Conservation (phyloP, 2,888 invertebrate genomes). For the Synanthedon formicaeformis region DNA sequence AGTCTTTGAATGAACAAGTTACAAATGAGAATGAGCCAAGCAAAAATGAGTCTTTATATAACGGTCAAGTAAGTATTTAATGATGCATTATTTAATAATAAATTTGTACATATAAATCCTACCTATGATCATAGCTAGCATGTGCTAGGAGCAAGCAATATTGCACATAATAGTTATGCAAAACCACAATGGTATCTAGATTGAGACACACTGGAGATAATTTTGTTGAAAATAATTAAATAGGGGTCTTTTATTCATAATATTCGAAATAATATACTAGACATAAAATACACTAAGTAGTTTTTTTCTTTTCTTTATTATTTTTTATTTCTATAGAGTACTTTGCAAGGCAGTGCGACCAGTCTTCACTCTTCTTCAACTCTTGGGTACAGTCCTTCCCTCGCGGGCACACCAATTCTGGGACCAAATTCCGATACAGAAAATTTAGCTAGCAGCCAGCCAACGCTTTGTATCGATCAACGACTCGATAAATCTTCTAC, state of each 20-base stretch:
- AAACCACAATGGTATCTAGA: too few species aligned
- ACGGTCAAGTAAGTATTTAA: background rate
- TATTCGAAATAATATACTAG: too few species aligned
- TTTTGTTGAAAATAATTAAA: too few species aligned
- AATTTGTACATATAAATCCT: background rate
- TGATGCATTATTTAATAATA: background rate
- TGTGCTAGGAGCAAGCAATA: too few species aligned
- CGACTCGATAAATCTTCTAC: slow-evolving; percentile 24
- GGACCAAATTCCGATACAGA: slow-evolving; percentile 10
- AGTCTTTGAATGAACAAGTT: slow-evolving; percentile 37
- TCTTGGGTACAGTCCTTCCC: slow-evolving; percentile 31
- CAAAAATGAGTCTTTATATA: background rate
- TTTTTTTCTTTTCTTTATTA: too few species aligned
- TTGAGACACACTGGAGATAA: too few species aligned
- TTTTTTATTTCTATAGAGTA: too few species aligned
- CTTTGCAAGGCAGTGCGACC: slow-evolving; percentile 23
- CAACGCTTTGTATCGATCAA: slow-evolving; percentile 24
- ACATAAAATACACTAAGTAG: too few species aligned
- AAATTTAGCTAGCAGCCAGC: slow-evolving; percentile 30
- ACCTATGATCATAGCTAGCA: too few species aligned
- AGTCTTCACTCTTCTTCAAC: slow-evolving; percentile 32
- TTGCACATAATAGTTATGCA: too few species aligned
- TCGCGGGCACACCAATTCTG: slow-evolving; percentile 14
- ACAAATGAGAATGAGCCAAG: slow-evolving; percentile 10
- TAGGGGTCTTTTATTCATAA: too few species aligned